Conservation (phyloP, 1,140 invertebrate species). For the Trissolcus basalis region DNA sequence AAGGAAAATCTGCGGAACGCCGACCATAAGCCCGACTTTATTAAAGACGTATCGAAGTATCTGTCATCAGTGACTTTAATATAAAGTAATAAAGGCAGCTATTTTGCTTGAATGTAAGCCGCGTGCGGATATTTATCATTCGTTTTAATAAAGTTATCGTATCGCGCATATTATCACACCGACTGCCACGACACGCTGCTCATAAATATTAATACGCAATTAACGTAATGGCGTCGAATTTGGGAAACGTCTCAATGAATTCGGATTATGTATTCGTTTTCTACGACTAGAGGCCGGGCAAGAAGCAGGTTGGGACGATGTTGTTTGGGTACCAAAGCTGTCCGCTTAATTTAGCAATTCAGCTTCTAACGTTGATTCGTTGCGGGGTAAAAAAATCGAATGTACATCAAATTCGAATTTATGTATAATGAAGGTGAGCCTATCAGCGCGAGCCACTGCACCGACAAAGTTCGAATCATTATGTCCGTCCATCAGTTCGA, state of each 20-base stretch:
- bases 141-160: constrained; percentile 42
- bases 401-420: constrained; percentile 50
- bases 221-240: constrained; percentile 19
- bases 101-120: constrained; percentile 38
- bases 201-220: constrained; percentile 40
- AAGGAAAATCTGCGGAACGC: constrained; percentile 24
- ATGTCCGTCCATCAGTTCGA: constrained; percentile 61
- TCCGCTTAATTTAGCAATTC: constrained; percentile 32
- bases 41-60: constrained; percentile 46
- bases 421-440: constrained; percentile 54
- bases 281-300: constrained; percentile 7
- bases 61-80: constrained; percentile 43
- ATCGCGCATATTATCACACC: constrained; percentile 18
- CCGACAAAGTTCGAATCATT: constrained; percentile 71
- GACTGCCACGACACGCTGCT: constrained; percentile 20
- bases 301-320: constrained; percentile 27
- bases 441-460: constrained; percentile 58
- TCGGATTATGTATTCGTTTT: neutral
- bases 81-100: constrained; percentile 39
- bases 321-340: constrained; percentile 6
- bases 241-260: constrained; percentile 44
- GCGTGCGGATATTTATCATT: constrained; percentile 19
- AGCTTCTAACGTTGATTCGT: constrained; percentile 10
- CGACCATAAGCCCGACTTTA: constrained; percentile 20
- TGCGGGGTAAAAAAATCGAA: constrained; percentile 25